phyloP scores from a whole-genome alignment of 2,888 invertebrate genomes.

The Xylocampa areola region DNA sequence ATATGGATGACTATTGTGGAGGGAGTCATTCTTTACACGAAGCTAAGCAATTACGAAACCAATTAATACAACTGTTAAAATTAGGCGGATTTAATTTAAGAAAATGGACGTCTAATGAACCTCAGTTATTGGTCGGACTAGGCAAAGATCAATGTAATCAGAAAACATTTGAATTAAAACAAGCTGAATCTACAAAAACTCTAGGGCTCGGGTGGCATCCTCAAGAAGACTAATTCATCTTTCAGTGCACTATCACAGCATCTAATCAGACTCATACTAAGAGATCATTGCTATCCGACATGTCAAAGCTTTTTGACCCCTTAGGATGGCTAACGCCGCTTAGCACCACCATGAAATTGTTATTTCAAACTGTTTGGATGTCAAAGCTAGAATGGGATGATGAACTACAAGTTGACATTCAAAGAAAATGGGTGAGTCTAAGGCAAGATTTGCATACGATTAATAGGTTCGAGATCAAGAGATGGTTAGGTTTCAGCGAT shows the following conservation, averaged over 20 bases:
- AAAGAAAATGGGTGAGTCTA: not conserved
- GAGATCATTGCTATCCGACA: not conserved
- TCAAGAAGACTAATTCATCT: not conserved
- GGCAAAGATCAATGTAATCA: not conserved
- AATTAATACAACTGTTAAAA: not conserved
- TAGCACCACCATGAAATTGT: too few relatives aligned
- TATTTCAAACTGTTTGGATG: too few relatives aligned
- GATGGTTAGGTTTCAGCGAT: not conserved
- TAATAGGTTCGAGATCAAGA: not conserved
- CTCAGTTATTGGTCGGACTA: not conserved
- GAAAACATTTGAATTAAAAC: not conserved
- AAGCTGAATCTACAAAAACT: not conserved
- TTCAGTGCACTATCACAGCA: too few relatives aligned
- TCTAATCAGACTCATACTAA: too few relatives aligned
- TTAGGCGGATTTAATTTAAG: not conserved
- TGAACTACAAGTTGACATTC: not conserved
- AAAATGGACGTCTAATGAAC: not conserved
- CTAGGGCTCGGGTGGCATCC: constrained; percentile 1
- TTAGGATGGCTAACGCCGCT: too few relatives aligned
- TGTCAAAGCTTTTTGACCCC: too few relatives aligned
- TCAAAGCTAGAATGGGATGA: not conserved
- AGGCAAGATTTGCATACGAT: not conserved
- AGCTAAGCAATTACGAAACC: not conserved
- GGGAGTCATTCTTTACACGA: not conserved
- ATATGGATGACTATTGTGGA: not conserved